Evolutionary conservation across 2,888 invertebrate genomes (phyloP), one percentile per base, ranked within the genome.

Genomic region (Perizoma affinitatum): DNA sequence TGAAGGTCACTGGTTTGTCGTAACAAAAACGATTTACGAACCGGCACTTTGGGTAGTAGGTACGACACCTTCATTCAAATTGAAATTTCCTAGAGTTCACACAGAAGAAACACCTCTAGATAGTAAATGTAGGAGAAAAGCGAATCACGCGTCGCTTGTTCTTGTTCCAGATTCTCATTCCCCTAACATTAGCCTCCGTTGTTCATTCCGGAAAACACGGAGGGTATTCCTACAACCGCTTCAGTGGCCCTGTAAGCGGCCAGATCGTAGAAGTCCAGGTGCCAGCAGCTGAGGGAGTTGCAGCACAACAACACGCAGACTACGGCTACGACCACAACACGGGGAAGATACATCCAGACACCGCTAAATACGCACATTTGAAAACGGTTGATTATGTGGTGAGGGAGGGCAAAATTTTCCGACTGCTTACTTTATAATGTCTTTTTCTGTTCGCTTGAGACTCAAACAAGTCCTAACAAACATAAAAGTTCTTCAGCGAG

Each of bases 171-270:
- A 72, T 83, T 34, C 65, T 88, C 35, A 68, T 78, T 11, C 68
- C 86, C 5, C 58, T 89, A 33, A 75, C 80, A 7, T 56, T 87
- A 58, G 79, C 78, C 9, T 70, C 88, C n/a, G 61, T 75, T 5
- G 86, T 72, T 1, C 58, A 83, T 5, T 70, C 82, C 9, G 82
- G 68, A 1, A 86, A 80, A 59, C 88, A 87, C 2, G 93, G 94
- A 40, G 95, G 95, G 50, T 95, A 94, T 76, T 95, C 95, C 5
- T 96, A 95, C 83, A 94, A 95, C 75, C 94, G 95, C 69, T 96
- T 96, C 83, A 94, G 94, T 77, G 96, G 96, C 6, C 96, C 96
- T 22, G 96, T 96, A 35, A 95, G 95, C 74, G 96, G 96, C 0
- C 88, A 93, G 74, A 93, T 94, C 48, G 80, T 90, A 6, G 91